Percentiles rank a stretch among this genome's conserved stretches.
These are phyloP conservation scores for Tachuris rubrigastra DNA, from an alignment of 2,113 vertebrate species.

Conservation along the genomic window DNA sequence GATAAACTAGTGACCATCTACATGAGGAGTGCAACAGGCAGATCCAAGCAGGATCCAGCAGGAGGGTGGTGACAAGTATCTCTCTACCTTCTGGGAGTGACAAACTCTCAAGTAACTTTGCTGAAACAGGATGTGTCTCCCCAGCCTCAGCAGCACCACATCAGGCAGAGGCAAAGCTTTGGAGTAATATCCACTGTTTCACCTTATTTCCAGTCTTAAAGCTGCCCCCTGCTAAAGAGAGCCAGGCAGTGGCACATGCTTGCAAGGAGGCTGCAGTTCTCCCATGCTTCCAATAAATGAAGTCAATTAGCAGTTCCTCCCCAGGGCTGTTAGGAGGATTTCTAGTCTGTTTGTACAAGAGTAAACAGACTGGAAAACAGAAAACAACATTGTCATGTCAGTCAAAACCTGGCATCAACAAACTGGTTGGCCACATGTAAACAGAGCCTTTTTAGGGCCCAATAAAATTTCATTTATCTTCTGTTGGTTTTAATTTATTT, in stretches of 20 bases:
- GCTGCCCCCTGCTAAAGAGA: background rate
- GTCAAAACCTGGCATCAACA: background rate
- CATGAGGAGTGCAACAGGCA: background rate
- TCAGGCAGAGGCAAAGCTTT: background rate
- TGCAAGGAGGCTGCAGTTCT: background rate
- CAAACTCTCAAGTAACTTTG: background rate
- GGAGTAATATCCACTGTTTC: background rate
- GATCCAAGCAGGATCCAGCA: background rate
- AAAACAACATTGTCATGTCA: background rate
- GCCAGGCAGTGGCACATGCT: background rate
- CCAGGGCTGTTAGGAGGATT: background rate
- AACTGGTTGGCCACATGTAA: background rate
- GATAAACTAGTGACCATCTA: background rate
- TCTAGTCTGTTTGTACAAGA: background rate
- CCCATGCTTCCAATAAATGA: accelerated
- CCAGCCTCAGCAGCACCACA: background rate
- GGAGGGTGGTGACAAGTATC: background rate
- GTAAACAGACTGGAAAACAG: background rate
- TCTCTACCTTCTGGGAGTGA: background rate
- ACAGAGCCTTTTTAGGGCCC: background rate
- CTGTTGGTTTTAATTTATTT: background rate
- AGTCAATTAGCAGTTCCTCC: background rate
- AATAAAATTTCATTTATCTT: background rate
- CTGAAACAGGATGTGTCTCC: background rate
- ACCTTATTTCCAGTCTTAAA: background rate